Evolutionary conservation across 2,888 invertebrate species (phyloP).

Genomic region (Bhutanitis thaidina): DNA sequence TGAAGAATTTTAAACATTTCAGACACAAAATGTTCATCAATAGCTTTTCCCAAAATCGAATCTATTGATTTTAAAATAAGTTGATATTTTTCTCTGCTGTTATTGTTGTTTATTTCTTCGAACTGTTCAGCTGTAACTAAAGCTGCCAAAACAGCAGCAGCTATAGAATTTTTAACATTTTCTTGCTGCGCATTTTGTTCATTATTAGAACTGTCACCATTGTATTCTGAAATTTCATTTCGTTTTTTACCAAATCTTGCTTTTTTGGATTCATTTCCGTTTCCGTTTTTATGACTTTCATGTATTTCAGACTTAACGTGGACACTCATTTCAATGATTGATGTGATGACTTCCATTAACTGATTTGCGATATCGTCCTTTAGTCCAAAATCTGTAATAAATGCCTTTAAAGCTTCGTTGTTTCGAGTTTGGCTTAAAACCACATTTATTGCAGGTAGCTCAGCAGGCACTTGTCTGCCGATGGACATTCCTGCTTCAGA

Average conservation of each 20-base stretch:
- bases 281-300: conserved; percentile 41
- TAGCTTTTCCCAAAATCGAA: conserved; percentile 69
- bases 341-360: conserved; percentile 70
- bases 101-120: conserved; percentile 71
- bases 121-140: conserved; percentile 74
- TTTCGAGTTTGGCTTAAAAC: conserved; percentile 72
- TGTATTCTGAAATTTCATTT: conserved; percentile 34
- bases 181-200: conserved; percentile 62
- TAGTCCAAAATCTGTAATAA: conserved; percentile 69
- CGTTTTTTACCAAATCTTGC: conserved; percentile 50
- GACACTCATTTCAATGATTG: conserved; percentile 75
- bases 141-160: conserved; percentile 74
- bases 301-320: conserved; percentile 67
- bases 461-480: conserved; percentile 81
- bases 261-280: conserved; percentile 49
- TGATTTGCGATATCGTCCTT: conserved; percentile 77
- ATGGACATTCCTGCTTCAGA: conserved; percentile 85
- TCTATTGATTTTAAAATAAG: conserved; percentile 74
- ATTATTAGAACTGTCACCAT: conserved; percentile 33
- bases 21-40: conserved; percentile 68
- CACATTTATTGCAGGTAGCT: conserved; percentile 81
- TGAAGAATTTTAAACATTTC: conserved; percentile 73
- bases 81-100: conserved; percentile 72
- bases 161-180: conserved; percentile 75
- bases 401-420: conserved; percentile 70